These are phyloP conservation scores for Schizothorax lantsangensis DNA, from an alignment of 2,797 vertebrate genomes.

Conservation along the genomic window DNA sequence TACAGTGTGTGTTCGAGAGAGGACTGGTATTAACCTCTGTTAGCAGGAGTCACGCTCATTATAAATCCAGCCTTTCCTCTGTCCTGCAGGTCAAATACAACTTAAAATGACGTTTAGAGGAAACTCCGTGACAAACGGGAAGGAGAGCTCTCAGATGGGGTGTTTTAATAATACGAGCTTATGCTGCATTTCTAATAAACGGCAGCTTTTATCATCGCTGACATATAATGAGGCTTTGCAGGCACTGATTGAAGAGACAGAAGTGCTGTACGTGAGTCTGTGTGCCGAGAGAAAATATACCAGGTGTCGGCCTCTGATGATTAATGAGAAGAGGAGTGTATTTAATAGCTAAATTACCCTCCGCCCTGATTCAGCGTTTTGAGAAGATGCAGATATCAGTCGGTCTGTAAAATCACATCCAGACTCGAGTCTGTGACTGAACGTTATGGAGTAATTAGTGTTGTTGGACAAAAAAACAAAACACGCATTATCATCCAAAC, in stretches of 20 bases:
- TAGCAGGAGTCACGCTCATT: too few relatives aligned
- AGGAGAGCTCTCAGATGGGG: not conserved
- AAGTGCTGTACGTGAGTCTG: conserved; percentile 3
- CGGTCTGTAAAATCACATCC: not conserved
- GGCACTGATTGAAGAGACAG: conserved; percentile 7
- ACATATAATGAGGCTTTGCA: not conserved
- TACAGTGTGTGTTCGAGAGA: too few relatives aligned
- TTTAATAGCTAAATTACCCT: conserved; percentile 71
- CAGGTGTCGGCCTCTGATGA: conserved; percentile 61
- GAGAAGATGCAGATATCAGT: not conserved
- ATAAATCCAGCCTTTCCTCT: conserved; percentile 10
- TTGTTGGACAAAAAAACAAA: not conserved
- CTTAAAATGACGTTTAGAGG: not conserved
- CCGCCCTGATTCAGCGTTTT: conserved; percentile 55
- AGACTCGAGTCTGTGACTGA: not conserved
- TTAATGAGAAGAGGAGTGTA: conserved; percentile 61
- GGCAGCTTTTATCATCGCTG: not conserved
- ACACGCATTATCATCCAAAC: not conserved
- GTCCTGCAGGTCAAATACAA: conserved; percentile 66
- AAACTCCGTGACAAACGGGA: conserved; percentile 51
- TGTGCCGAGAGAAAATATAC: conserved; percentile 63
- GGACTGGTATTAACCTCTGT: too few relatives aligned
- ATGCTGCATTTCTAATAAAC: not conserved
- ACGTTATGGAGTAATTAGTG: not conserved
- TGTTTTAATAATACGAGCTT: not conserved